These are phyloP conservation scores for Chalcis sispes DNA, from an alignment of 2,888 invertebrate species.

Conservation along the genomic window DNA sequence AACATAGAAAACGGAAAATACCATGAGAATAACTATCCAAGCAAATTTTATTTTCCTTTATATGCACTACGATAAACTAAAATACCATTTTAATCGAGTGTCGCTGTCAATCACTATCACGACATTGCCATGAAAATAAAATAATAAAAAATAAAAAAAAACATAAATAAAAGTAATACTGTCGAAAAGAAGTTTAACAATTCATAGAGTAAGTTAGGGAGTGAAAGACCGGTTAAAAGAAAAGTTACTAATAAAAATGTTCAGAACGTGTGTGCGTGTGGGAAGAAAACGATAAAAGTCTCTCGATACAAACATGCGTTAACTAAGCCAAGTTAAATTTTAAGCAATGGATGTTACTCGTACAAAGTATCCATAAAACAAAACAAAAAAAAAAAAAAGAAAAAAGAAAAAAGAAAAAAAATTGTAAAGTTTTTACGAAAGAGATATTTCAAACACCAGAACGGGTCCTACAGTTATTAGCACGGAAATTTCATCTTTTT, in stretches of 20 bases:
- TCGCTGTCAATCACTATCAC: conserved; percentile 29
- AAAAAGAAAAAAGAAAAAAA: too few species aligned
- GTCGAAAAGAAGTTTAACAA: conserved; percentile 16
- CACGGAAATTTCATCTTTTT: conserved; percentile 31
- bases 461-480: conserved; percentile 31
- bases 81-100: conserved; percentile 35
- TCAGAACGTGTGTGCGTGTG: conserved; percentile 58
- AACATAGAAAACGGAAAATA: conserved; percentile 16
- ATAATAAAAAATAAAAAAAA: too few species aligned
- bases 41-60: conserved; percentile 45
- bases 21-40: conserved; percentile 29
- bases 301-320: conserved; percentile 28
- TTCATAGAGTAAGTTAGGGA: conserved; percentile 41
- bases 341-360: conserved; percentile 74
- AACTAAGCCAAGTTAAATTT: conserved; percentile 60
- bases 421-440: conserved; percentile 73
- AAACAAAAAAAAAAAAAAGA: too few species aligned
- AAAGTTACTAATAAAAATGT: conserved; percentile 65
- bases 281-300: conserved; percentile 49
- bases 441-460: conserved; percentile 30
- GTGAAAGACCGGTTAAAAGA: conserved; percentile 30
- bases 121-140: conserved; percentile 38
- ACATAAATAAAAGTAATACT: too few species aligned
- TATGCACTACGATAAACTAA: conserved; percentile 22
- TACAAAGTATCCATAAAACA: conserved; percentile 69